These are phyloP conservation scores for Sylvietta virens DNA, from an alignment of 2,113 vertebrate genomes.

Conservation along the genomic window DNA sequence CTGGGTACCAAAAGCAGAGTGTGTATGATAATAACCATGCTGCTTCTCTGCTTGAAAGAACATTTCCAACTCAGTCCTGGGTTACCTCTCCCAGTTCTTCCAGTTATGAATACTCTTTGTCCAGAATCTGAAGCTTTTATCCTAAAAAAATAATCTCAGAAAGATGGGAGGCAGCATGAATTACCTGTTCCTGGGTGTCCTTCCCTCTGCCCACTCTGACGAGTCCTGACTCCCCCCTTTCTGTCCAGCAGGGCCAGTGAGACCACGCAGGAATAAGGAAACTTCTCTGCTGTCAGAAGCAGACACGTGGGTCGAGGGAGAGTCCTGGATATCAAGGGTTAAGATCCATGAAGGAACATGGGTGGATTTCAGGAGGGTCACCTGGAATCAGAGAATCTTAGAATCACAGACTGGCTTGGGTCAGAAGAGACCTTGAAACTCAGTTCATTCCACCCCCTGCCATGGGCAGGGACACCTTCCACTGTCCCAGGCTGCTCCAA, in stretches of 20 bases:
- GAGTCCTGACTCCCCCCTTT: background rate
- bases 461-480: background rate
- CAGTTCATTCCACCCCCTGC: background rate
- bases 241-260: background rate
- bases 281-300: background rate
- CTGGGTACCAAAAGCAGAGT: background rate
- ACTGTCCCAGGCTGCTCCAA: rapidly evolving
- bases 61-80: background rate
- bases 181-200: background rate
- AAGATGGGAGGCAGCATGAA: background rate
- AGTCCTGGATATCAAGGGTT: background rate
- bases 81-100: background rate
- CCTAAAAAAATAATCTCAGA: background rate
- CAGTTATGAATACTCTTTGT: background rate
- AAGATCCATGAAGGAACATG: background rate
- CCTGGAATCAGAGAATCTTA: background rate
- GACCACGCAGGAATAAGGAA: background rate
- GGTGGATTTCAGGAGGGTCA: background rate
- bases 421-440: background rate
- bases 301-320: background rate
- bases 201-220: background rate
- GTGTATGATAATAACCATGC: background rate
- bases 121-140: background rate
- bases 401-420: background rate
- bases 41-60: background rate